phyloP scores from a whole-genome alignment of 53 echinoderm and acorn worm genomes.

The Echinarachnius parma region DNA sequence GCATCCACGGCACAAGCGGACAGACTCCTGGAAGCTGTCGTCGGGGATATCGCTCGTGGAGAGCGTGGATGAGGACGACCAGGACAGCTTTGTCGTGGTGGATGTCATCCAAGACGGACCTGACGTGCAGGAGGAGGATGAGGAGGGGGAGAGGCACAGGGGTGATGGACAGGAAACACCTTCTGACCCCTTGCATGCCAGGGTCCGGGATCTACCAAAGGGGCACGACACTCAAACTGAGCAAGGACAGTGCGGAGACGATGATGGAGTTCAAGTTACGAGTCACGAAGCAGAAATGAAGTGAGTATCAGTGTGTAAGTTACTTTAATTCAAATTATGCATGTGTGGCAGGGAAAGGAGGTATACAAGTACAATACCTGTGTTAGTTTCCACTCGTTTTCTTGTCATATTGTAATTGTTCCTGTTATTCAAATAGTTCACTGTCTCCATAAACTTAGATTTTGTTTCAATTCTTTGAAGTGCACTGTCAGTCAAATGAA shows the following conservation, averaged over 20 bases:
- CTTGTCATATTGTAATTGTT: background rate
- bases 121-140: background rate
- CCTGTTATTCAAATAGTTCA: background rate
- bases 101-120: constrained; percentile 3
- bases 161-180: constrained; percentile 25
- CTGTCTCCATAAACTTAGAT: too few relatives aligned
- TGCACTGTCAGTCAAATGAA: too few relatives aligned
- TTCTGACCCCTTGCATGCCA: constrained; percentile 12
- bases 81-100: constrained; percentile 17
- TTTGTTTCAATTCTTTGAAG: too few relatives aligned
- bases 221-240: too few relatives aligned
- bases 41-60: constrained; percentile 9
- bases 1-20: too few relatives aligned
- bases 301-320: constrained; percentile 1
- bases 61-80: background rate
- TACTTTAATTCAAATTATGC: background rate
- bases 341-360: too few relatives aligned
- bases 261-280: constrained; percentile 10
- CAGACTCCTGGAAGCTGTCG: background rate
- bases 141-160: constrained; percentile 6
- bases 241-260: too few relatives aligned
- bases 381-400: too few relatives aligned
- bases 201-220: too few relatives aligned
- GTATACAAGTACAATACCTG: too few relatives aligned
- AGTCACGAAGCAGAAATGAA: constrained; percentile 43